phyloP scores from a whole-genome alignment of 2,888 invertebrate species.

The Sussaba pulchella region DNA sequence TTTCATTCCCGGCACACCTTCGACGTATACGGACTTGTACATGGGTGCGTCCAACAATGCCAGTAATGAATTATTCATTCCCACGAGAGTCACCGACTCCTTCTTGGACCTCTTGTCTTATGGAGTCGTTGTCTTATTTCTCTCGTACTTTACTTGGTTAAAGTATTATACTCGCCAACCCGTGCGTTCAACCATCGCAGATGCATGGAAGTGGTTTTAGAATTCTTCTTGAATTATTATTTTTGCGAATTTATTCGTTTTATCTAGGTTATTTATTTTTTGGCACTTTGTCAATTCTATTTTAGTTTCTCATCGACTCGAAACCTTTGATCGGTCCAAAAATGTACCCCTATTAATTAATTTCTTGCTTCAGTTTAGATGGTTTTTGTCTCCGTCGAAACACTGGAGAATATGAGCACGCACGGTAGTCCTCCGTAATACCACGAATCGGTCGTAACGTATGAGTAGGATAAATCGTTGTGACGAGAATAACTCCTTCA shows the following conservation, averaged over 20 bases:
- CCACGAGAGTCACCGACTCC: slow-evolving; percentile 72
- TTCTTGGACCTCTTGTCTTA: slow-evolving; percentile 59
- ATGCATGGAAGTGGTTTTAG: no score
- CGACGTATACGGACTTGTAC: slow-evolving; percentile 73
- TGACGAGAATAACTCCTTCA: not conserved
- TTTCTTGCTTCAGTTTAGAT: no score
- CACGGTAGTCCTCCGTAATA: no score
- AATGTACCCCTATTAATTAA: no score
- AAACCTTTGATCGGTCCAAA: not conserved
- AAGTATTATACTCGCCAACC: not conserved
- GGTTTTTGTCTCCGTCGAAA: no score
- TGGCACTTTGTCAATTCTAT: not conserved
- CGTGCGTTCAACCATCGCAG: not conserved
- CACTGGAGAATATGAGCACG: no score
- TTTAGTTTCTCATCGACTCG: not conserved
- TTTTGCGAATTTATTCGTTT: not conserved
- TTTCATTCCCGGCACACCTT: slow-evolving; percentile 80
- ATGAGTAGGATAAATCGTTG: slow-evolving; percentile 1
- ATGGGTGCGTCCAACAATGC: slow-evolving; percentile 82
- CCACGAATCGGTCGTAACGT: not conserved
- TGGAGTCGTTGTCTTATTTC: slow-evolving; percentile 45
- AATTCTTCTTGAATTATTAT: no score
- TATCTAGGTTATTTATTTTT: not conserved
- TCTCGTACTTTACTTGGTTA: slow-evolving; percentile 60
- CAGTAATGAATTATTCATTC: slow-evolving; percentile 81